Evolutionary conservation across 1,140 invertebrate genomes (phyloP).

Genomic region (Teleogryllus occipitalis): DNA sequence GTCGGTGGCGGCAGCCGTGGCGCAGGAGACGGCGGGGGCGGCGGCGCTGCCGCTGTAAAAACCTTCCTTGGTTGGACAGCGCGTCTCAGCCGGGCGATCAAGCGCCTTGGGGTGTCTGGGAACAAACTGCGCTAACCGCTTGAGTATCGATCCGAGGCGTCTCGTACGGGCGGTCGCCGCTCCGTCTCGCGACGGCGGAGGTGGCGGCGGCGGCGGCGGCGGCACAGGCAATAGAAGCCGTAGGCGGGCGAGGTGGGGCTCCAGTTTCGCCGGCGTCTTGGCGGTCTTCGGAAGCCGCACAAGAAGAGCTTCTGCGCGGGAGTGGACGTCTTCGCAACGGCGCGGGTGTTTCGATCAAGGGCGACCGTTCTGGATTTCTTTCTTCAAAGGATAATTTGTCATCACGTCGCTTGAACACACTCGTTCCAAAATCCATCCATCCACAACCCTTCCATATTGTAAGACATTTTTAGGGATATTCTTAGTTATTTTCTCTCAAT

Average conservation of each 20-base stretch:
- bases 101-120: not conserved
- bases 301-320: not conserved
- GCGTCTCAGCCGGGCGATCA: not conserved
- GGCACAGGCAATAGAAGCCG: not conserved
- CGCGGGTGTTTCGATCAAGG: not conserved
- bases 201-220: no score
- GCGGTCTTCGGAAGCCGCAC: not conserved
- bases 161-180: not conserved
- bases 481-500: no score
- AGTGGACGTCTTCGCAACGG: not conserved
- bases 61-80: not conserved
- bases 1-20: no score
- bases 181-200: not conserved
- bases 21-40: no score
- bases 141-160: not conserved
- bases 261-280: not conserved
- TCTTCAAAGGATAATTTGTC: no score
- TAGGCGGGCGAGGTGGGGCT: not conserved
- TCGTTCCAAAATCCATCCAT: no score
- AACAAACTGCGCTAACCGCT: not conserved
- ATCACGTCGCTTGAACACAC: no score
- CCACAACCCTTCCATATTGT: no score
- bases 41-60: not conserved
- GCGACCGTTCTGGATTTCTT: no score
- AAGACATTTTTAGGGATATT: no score